Percentiles rank a stretch among this genome's conserved stretches.
These are phyloP conservation scores for Atherix ibis DNA, from an alignment of 2,888 invertebrate species.

Conservation along the genomic window DNA sequence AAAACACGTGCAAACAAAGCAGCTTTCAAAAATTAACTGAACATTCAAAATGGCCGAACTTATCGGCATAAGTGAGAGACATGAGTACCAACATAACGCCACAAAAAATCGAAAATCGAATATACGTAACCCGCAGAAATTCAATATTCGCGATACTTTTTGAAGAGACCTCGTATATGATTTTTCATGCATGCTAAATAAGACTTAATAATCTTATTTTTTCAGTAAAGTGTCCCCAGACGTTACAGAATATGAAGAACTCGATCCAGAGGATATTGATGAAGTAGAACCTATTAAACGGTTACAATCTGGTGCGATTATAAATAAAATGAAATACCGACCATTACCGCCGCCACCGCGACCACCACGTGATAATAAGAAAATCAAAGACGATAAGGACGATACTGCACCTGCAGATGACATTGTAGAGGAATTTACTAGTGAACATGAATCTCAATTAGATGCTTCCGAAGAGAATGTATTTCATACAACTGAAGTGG, in stretches of 20 bases:
- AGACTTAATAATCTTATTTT: slow-evolving; percentile 1
- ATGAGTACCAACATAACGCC: no score
- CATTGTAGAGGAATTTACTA: no score
- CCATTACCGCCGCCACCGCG: slow-evolving; percentile 76
- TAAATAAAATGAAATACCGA: slow-evolving; percentile 70
- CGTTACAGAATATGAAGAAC: slow-evolving; percentile 37
- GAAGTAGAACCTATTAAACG: slow-evolving; percentile 35
- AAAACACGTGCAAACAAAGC: no score
- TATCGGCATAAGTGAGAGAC: no score
- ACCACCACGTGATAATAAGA: slow-evolving; percentile 51
- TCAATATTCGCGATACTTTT: no score
- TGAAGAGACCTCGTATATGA: no score
- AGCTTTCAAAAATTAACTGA: no score
- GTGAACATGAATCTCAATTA: slow-evolving; percentile 10
- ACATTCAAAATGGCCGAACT: no score
- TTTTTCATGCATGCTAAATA: no score
- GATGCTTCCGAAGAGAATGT: slow-evolving; percentile 16
- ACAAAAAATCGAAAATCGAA: no score
- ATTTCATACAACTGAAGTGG: slow-evolving; percentile 39
- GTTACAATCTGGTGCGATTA: slow-evolving; percentile 56
- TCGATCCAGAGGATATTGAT: slow-evolving; percentile 17
- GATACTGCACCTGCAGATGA: no score
- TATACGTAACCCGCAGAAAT: no score
- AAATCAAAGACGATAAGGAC: slow-evolving; percentile 27
- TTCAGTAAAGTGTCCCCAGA: slow-evolving; percentile 11